Evolutionary conservation across 2,888 invertebrate species (phyloP), one percentile per base, ranked within the genome.

Genomic region (Agriopis marginaria): DNA sequence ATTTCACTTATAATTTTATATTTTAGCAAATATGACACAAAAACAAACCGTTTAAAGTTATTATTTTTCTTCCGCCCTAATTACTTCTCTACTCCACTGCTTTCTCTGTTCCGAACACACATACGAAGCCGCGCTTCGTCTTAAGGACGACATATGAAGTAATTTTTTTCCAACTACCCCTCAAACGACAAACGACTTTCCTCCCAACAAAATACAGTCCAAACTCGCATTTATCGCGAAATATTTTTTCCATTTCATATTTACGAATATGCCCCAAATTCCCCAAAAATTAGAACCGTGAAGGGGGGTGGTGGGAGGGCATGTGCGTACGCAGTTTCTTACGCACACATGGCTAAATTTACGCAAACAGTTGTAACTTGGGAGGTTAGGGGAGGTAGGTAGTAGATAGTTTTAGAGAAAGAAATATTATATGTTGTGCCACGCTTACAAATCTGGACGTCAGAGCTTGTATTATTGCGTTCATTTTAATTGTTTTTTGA

Each of bases 251-350:
- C 94, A 94, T 94, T 94, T 94, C 94, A 94, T 94, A 94, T 94
- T 94, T 94, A 94, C 94, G 94, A 94, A 95, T 94, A 94, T 94
- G 94, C 92, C 94, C 94, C 93, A 94, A 94, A 94, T 94, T 94
- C 94, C 92, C 93, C 89, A 94, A 94, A 94, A 94, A 94, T 94
- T 94, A 94, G 94, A 94, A 94, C 94, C 93, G 94, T 94, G 94
- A 93, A 94, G 92, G 93, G 89, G 86, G 87, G 81, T 84, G 81
- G 82, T 84, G 83, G 81, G 78, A 79, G 82, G 87, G 76, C 86
- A 85, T 88, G 83, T 88, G 81, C 77, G 85, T 82, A 86, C 82
- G 86, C 85, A 86, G 88, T 86, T 88, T 87, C 82, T 78, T 81
- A 82, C 84, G 77, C 86, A 86, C 84, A 87, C 86, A 82, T 77